Evolutionary conservation across 2,113 vertebrate genomes (phyloP).

Genomic region (Embiotoca jacksoni): DNA sequence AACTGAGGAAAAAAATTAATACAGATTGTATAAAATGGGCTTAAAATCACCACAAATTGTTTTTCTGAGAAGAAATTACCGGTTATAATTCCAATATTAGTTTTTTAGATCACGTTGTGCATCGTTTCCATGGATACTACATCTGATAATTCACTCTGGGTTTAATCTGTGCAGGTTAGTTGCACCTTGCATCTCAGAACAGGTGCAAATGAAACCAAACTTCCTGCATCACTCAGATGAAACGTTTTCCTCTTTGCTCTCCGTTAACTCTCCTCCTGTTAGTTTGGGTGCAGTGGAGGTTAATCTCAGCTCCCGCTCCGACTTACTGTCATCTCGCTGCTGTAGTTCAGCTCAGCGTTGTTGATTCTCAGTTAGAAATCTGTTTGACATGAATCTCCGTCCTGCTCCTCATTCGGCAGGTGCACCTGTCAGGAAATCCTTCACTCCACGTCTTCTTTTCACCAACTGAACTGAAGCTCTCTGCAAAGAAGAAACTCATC

Average conservation of each 20-base stretch:
- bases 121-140: too few relatives aligned
- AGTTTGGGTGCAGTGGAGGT: too few relatives aligned
- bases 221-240: background rate
- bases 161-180: too few relatives aligned
- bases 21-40: too few relatives aligned
- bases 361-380: conserved; percentile 10
- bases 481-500: background rate
- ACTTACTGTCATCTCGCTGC: conserved; percentile 73
- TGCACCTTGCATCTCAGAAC: too few relatives aligned
- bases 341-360: conserved; percentile 4
- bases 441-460: background rate
- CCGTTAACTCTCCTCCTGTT: background rate
- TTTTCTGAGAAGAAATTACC: too few relatives aligned
- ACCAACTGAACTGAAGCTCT: background rate
- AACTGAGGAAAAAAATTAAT: too few relatives aligned
- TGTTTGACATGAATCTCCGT: background rate
- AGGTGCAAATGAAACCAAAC: background rate
- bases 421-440: conserved; percentile 25
- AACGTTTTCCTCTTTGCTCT: background rate
- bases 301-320: background rate
- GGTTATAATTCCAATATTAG: too few relatives aligned
- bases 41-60: too few relatives aligned
- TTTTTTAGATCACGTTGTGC: too few relatives aligned
- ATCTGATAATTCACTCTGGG: too few relatives aligned
- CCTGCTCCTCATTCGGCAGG: conserved; percentile 26